Conservation (phyloP, 2,113 vertebrate species). For the Ardeotis arabs region DNA sequence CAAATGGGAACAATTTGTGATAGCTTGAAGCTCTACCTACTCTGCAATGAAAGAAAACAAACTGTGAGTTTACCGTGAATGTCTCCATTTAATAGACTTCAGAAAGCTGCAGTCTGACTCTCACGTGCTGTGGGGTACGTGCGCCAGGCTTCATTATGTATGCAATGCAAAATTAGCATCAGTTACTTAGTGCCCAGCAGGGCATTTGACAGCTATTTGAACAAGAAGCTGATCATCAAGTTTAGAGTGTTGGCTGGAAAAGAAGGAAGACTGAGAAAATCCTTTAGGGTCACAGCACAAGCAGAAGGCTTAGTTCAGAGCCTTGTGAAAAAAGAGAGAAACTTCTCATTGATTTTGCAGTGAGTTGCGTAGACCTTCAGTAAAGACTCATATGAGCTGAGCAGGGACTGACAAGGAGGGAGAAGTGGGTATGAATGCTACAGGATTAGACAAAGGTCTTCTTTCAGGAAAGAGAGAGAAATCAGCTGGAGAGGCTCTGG, state of each 20-base stretch:
- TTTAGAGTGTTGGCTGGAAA: background rate
- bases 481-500: background rate
- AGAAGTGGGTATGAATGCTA: background rate
- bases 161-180: background rate
- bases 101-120: background rate
- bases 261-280: background rate
- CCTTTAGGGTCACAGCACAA: background rate
- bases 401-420: background rate
- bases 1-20: background rate
- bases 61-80: background rate
- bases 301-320: background rate
- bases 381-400: background rate
- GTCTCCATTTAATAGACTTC: background rate
- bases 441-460: background rate
- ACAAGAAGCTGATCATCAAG: background rate
- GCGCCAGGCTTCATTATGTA: background rate
- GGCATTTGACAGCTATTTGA: conserved; percentile 18
- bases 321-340: background rate
- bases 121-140: background rate
- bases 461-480: background rate
- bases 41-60: conserved; percentile 1
- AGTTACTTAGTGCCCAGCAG: background rate
- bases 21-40: conserved; percentile 13
- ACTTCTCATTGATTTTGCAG: background rate
- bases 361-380: background rate